Conservation (phyloP, 1,140 invertebrate genomes). For the Diorhabda elongata region DNA sequence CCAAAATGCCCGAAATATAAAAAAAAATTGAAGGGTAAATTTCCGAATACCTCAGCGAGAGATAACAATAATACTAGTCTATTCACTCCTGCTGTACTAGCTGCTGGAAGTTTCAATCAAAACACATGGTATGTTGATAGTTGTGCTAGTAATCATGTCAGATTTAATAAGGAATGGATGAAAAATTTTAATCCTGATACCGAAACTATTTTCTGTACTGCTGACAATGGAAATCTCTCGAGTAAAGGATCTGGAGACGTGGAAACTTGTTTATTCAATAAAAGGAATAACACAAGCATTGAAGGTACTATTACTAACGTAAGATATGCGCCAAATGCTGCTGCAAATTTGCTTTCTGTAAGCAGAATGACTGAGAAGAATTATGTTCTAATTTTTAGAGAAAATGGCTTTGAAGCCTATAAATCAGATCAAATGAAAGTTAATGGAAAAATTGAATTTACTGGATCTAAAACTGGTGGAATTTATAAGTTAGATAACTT, state of each 20-base stretch:
- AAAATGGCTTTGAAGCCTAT: no score
- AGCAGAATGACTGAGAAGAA: no score
- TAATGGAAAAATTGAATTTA: no score
- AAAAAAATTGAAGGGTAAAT: neutral
- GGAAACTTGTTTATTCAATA: neutral
- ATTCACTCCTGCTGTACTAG: slow-evolving; percentile 18
- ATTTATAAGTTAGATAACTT: slow-evolving; percentile 35
- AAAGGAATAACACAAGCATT: neutral
- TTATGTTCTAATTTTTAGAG: no score
- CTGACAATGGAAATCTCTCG: no score
- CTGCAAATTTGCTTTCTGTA: no score
- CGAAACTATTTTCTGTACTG: no score
- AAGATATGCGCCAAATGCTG: slow-evolving; percentile 20
- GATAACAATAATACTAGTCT: slow-evolving; percentile 5
- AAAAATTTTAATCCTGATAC: no score
- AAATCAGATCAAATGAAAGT: no score
- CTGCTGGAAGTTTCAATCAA: slow-evolving; percentile 26
- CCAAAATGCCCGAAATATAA: slow-evolving; percentile 6
- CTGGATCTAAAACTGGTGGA: slow-evolving; percentile 19
- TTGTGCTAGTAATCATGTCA: slow-evolving; percentile 35
- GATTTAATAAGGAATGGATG: slow-evolving; percentile 26
- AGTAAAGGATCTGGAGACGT: no score
- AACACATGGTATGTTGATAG: slow-evolving; percentile 37
- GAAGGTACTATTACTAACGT: slow-evolving; percentile 14
- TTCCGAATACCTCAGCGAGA: neutral